A percentile compares a stretch with the other conserved stretches of the same genome.
phyloP scores from a whole-genome alignment of 1,140 invertebrate genomes.

The Centruroides sculpturatus region DNA sequence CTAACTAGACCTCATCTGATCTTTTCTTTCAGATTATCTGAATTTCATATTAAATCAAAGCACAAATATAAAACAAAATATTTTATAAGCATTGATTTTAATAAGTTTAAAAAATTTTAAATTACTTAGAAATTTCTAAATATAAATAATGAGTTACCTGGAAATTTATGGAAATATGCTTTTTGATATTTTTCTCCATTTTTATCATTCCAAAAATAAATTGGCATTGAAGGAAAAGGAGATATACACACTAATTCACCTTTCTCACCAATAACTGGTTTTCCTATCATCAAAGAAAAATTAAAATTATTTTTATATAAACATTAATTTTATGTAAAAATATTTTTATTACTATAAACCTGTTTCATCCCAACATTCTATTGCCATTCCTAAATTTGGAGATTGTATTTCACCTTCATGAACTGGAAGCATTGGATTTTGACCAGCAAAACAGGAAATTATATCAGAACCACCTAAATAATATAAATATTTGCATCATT shows the following conservation, averaged over 20 bases:
- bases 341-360: conserved; percentile 19
- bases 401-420: conserved; percentile 42
- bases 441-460: conserved; percentile 44
- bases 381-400: conserved; percentile 37
- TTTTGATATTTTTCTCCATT: conserved; percentile 36
- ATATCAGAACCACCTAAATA: conserved; percentile 42
- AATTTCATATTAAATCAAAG: too few species aligned
- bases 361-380: conserved; percentile 32
- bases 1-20: too few species aligned
- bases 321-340: too few species aligned
- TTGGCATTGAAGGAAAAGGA: conserved; percentile 46
- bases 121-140: too few species aligned
- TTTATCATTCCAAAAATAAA: conserved; percentile 40
- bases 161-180: conserved; percentile 39
- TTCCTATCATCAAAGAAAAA: conserved; percentile 23
- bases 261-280: conserved; percentile 32
- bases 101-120: too few species aligned
- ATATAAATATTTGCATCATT: not conserved
- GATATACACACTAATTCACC: conserved; percentile 42
- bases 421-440: conserved; percentile 38
- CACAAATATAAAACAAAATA: too few species aligned
- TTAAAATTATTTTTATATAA: too few species aligned
- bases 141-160: conserved; percentile 19
- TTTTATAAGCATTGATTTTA: too few species aligned
- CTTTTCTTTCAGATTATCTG: too few species aligned